phyloP scores from a whole-genome alignment of 2,888 invertebrate species.

The Nemotelus nigrinus region DNA sequence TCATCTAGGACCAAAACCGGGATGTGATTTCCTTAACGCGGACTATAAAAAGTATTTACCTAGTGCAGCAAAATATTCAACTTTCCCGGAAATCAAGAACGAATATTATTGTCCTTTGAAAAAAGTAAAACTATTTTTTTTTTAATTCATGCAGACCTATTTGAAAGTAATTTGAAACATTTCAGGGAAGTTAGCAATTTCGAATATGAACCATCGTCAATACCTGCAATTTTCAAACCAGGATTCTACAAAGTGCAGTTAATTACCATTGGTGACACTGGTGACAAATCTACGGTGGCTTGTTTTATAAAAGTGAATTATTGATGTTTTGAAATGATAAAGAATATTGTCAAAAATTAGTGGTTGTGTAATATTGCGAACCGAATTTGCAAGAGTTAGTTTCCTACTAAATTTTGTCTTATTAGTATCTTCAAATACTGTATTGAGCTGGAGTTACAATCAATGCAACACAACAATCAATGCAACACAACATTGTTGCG shows the following conservation, averaged over 20 bases:
- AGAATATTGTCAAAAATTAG: too few species aligned
- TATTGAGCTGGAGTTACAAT: too few species aligned
- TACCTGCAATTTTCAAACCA: not conserved
- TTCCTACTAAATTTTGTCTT: too few species aligned
- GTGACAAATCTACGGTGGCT: not conserved
- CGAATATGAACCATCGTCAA: not conserved
- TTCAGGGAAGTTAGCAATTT: not conserved
- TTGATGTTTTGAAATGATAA: too few species aligned
- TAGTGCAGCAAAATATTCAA: not conserved
- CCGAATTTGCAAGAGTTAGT: too few species aligned
- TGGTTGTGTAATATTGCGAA: too few species aligned
- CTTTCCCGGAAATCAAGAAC: not conserved
- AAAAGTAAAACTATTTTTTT: not conserved
- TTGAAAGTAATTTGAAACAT: not conserved
- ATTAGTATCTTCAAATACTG: too few species aligned
- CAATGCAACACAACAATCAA: too few species aligned
- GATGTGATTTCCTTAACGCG: constrained; percentile 1
- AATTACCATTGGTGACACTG: not conserved
- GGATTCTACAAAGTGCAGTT: constrained; percentile 8
- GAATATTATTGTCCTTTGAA: constrained; percentile 9
- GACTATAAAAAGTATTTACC: constrained; percentile 21
- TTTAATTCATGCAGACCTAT: not conserved
- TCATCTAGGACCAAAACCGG: not conserved
- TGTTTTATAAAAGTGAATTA: not conserved
- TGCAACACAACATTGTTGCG: too few species aligned